Conservation (phyloP, 30 jellyfish, hydroid and myxozoan genomes). For the Chironex yamaguchii region DNA sequence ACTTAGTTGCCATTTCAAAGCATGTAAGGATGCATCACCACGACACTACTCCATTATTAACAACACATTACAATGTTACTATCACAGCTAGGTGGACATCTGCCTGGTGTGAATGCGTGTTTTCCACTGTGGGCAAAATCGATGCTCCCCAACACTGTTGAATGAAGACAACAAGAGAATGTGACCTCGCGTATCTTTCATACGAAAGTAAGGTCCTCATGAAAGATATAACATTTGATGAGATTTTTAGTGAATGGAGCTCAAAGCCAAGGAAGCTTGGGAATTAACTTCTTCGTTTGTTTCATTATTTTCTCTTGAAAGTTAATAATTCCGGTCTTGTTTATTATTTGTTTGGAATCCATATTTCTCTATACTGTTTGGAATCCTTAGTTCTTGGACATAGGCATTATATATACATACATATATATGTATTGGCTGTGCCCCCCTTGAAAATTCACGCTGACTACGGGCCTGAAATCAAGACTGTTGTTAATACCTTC, state of each 20-base stretch:
- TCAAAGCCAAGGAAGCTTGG: background rate
- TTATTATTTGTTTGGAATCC: background rate
- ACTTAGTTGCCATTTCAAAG: slow-evolving; percentile 13
- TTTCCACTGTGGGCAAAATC: slow-evolving; percentile 6
- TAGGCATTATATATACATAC: no score
- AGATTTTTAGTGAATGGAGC: background rate
- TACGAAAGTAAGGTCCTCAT: slow-evolving; percentile 5
- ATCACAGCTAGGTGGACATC: slow-evolving; percentile 34
- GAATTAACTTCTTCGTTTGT: background rate
- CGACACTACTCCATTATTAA: background rate
- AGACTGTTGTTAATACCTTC: no score
- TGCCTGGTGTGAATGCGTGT: slow-evolving; percentile 5
- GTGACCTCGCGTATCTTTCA: slow-evolving; percentile 9
- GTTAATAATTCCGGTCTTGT: background rate
- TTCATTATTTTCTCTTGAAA: slow-evolving; percentile 16
- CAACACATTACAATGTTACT: slow-evolving; percentile 12
- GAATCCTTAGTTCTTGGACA: no score
- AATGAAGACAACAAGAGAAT: slow-evolving; percentile 21
- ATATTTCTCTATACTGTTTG: background rate
- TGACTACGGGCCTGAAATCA: no score
- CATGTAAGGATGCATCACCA: slow-evolving; percentile 7
- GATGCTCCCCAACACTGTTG: slow-evolving; percentile 4
- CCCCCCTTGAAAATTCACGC: no score
- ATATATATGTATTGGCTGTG: no score
- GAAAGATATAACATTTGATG: background rate